Base-by-base conservation (phyloP, 1,140 invertebrate genomes). In the Drosophila nannoptera region DNA sequence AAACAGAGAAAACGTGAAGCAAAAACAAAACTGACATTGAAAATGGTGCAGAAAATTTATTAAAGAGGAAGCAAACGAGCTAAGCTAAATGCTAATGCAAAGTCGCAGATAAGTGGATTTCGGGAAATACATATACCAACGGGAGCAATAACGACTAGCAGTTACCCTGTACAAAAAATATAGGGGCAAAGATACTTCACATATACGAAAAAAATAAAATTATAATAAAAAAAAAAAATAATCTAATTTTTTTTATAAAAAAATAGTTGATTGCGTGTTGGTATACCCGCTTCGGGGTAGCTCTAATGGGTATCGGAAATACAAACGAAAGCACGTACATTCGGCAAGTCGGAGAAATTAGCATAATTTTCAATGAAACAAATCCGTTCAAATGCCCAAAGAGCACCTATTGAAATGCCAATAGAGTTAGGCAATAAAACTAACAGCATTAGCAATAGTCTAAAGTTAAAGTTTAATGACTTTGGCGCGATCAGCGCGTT, bases 321-420 rank as follows among this genome's bases (percentile, higher is more conserved):
- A 8, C n/a, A 65, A 52, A 1, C 31, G 5, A 42, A 49, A 52
- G 9, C 33, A 33, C 36, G 33, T 29, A 49, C 53, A 56, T 59
- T 38, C 33, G 22, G 36, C 7, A 8, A 38, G 16, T 4, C 38
- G 61, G 62, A 22, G 54, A 55, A 59, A 76, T 80, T 63, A 65
- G 32, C 77, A 76, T 76, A 66, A 78, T 73, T 65, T 78, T 62
- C 22, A 59, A 36, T 72, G 32, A 61, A 33, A 75, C 45, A 52
- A 78, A 78, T 80, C 54, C 78, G 62, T 72, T 68, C 36, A 75
- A 65, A 72, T 60, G 64, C 31, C 52, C 32, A 45, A 66, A 59
- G 63, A 59, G 22, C 63, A 59, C 55, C 63, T 66, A 22, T 48
- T 35, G 16, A 66, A 50, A 36, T 60, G 64, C 9, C 16, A 48